Evolutionary conservation across 2,797 vertebrate species (phyloP).

Genomic region (Mormyrops attenuatus): DNA sequence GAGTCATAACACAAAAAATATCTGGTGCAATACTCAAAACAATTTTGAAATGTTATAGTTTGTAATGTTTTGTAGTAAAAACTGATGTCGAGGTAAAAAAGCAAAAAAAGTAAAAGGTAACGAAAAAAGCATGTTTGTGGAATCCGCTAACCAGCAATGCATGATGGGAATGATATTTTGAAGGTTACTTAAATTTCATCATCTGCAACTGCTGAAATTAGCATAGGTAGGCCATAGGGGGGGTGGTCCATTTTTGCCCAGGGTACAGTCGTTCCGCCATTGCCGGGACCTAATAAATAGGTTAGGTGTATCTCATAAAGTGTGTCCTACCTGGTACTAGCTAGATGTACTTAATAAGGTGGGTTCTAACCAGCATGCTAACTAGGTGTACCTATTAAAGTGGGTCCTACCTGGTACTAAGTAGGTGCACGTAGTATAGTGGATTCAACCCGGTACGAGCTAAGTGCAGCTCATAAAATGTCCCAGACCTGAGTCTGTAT

Average conservation of each 20-base stretch:
- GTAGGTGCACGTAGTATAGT: background rate
- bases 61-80: background rate
- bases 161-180: background rate
- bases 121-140: background rate
- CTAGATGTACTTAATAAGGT: background rate
- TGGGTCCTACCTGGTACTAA: background rate
- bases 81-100: background rate
- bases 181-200: background rate
- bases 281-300: background rate
- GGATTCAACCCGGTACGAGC: background rate
- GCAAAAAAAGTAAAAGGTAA: background rate
- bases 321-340: background rate
- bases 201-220: background rate
- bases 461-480: background rate
- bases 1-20: background rate
- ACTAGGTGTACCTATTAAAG: background rate
- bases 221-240: background rate
- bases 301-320: background rate
- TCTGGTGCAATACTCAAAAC: background rate
- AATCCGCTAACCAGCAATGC: background rate
- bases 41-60: background rate
- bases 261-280: background rate
- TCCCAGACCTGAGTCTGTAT: background rate
- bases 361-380: background rate
- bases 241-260: background rate